Evolutionary conservation across 2,113 vertebrate species (phyloP), one percentile per base, ranked within the genome.

Genomic region (Tyrannus savana): DNA sequence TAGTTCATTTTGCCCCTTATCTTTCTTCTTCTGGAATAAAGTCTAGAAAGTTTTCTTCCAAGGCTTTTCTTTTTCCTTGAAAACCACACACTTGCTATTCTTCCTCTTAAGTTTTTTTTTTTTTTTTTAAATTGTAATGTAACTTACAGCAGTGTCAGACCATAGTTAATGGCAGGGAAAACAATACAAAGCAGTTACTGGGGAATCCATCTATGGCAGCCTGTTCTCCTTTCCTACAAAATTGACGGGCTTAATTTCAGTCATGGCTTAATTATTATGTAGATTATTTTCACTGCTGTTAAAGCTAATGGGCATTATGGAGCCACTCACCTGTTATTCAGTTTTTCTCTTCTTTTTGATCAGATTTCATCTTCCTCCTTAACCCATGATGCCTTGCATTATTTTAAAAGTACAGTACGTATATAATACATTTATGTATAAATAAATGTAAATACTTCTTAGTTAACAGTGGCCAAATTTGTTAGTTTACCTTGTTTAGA

Each of bases 181-280:
- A 73, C 44, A 93, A 97, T 76, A 47, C 66, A 86, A 81, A 96
- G 55, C 75, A 92, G 94, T 94, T 94, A 88, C 75, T 87, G 87
- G 68, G 81, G 78, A 75, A 97, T 74, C 88, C 79, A 77, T 66
- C 87, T 88, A 91, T 91, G 94, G 76, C 91, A 94, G 79, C n/a
- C 59, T 94, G 24, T 91, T 95, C 84, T 72, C n/a, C 59, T 39
- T 93, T 96, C 84, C 76, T 90, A 87, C 52, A 94, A 93, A 96
- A 95, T 95, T 95, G 93, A 92, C 14, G 35, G 69, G 60, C 66
- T 95, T 95, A 25, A 28, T 18, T 60, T 92, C 46, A 82, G 35
- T 35, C 12, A 4, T 42, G 69, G 37, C 9, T 77, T 67, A 90
- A 87, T 94, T 96, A 96, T 95, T 90, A 96, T 82, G 90, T 83